Evolutionary conservation across 2,888 invertebrate genomes (phyloP), one percentile per base, ranked within the genome.

Genomic region (Hecatera dysodea): DNA sequence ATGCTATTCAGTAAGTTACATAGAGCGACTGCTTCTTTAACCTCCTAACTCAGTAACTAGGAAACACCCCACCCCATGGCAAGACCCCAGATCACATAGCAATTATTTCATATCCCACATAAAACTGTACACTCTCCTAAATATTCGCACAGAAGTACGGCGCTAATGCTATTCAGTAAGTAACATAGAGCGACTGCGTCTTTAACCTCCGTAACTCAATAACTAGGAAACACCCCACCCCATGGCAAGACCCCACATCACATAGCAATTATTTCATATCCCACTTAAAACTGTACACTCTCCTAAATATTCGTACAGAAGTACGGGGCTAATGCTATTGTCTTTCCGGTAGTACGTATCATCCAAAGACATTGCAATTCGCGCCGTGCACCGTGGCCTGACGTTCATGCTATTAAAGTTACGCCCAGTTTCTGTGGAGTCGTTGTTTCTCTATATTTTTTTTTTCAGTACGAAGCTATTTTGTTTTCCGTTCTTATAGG

Each of bases 401-500:
- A 72, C 53, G 44, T 39, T 44, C 27, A 66, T 46, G 36, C 67
- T 39, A 75, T 71, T 75, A 71, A 65, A 71, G 44, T 46, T 71
- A 39, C 67, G 53, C 75, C 75, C 44, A 29, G 27, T 36, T 52
- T 15, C 19, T 22, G 36, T 24, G 19, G 27, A 46, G 7, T 53
- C 44, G 53, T 39, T 46, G 11, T 39, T 50, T 33, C 74, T 19
- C 33, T 39, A 44, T 75, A 29, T 17, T 71, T 53, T 53, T 75
- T 19, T 75, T 75, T 44, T 75, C 2, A 3, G 11, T 17, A 29
- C 2, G 50, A 22, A 36, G 33, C 15, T 71, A 17, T 71, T 53
- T 46, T 75, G 44, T 65, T 71, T 52, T 63, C 8, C 11, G 22
- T 6, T 44, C 7, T 44, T 56, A 1, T 1, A 42, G 17, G n/a